Evolutionary conservation across 2,888 invertebrate species (phyloP).

Genomic region (Drosophila hamatofila): DNA sequence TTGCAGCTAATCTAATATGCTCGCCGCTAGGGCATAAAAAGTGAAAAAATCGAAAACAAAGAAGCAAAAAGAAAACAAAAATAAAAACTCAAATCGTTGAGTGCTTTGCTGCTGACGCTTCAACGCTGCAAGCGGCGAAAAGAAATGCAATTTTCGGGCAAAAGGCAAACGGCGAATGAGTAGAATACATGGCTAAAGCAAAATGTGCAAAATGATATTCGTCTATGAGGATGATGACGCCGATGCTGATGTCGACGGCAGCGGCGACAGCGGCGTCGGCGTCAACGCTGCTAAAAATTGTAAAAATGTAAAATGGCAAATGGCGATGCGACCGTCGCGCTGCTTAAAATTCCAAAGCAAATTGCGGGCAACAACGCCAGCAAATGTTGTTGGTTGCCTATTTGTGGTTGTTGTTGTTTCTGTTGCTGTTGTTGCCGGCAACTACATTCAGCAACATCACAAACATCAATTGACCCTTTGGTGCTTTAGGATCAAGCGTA

Average conservation of each 20-base stretch:
- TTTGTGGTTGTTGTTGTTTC: slow-evolving; percentile 54
- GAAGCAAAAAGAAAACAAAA: not conserved
- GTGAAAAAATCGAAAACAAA: slow-evolving; percentile 7
- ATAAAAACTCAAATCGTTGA: slow-evolving; percentile 39
- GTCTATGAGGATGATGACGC: slow-evolving; percentile 49
- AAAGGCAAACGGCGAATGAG: slow-evolving; percentile 30
- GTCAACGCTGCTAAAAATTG: slow-evolving; percentile 35
- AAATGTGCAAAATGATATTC: slow-evolving; percentile 62
- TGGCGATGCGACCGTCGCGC: slow-evolving; percentile 63
- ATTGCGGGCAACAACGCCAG: slow-evolving; percentile 70
- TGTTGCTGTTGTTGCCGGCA: slow-evolving; percentile 52
- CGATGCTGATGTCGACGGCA: slow-evolving; percentile 16
- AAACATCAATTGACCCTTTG: slow-evolving; percentile 83
- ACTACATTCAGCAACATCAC: slow-evolving; percentile 79
- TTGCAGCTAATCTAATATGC: not conserved
- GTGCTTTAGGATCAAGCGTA: slow-evolving; percentile 83
- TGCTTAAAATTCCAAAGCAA: slow-evolving; percentile 83
- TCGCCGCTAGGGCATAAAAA: slow-evolving; percentile 7
- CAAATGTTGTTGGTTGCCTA: slow-evolving; percentile 48
- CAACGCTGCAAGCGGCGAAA: slow-evolving; percentile 60
- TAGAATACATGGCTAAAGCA: slow-evolving; percentile 43
- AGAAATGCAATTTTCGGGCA: slow-evolving; percentile 73
- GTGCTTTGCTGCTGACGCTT: slow-evolving; percentile 62
- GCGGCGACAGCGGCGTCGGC: slow-evolving; percentile 7
- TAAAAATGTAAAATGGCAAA: slow-evolving; percentile 59